A percentile compares a stretch with the other conserved stretches of the same genome.
Evolutionary conservation across 2,113 vertebrate species (phyloP).

Genomic region (Sula dactylatra): DNA sequence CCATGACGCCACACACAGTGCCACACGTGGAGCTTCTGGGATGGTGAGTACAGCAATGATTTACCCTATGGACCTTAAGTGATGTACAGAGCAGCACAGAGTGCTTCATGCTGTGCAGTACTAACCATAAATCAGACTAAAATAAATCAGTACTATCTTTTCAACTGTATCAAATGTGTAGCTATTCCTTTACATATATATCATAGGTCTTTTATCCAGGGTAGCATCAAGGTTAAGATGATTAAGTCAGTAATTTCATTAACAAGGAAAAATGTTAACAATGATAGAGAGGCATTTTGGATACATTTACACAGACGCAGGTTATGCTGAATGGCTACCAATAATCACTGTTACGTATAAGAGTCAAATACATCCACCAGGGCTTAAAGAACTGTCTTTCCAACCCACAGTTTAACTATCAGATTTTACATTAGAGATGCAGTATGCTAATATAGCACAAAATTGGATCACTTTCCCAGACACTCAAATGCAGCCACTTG

Average conservation of each 20-base stretch:
- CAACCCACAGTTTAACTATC: background rate
- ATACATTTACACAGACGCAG: background rate
- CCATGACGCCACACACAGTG: background rate
- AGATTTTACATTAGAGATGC: background rate
- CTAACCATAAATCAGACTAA: constrained; percentile 42
- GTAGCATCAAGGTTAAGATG: constrained; percentile 64
- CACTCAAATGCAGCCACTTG: background rate
- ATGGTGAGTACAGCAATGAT: background rate
- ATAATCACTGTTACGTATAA: background rate
- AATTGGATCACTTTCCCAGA: background rate
- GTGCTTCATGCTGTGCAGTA: background rate
- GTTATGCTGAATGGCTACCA: background rate
- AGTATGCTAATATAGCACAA: background rate
- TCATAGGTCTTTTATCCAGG: constrained; percentile 26
- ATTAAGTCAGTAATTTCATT: constrained; percentile 61
- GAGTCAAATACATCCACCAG: background rate
- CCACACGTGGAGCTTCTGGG: background rate
- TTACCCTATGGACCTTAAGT: background rate
- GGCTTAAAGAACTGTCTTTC: background rate
- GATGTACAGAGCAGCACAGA: background rate
- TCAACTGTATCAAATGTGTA: constrained; percentile 38
- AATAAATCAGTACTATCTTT: constrained; percentile 49
- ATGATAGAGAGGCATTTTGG: background rate
- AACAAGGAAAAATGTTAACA: constrained; percentile 48
- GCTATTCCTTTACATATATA: constrained; percentile 37